phyloP scores from a whole-genome alignment of 2,888 invertebrate genomes.

The Eilema depressum region DNA sequence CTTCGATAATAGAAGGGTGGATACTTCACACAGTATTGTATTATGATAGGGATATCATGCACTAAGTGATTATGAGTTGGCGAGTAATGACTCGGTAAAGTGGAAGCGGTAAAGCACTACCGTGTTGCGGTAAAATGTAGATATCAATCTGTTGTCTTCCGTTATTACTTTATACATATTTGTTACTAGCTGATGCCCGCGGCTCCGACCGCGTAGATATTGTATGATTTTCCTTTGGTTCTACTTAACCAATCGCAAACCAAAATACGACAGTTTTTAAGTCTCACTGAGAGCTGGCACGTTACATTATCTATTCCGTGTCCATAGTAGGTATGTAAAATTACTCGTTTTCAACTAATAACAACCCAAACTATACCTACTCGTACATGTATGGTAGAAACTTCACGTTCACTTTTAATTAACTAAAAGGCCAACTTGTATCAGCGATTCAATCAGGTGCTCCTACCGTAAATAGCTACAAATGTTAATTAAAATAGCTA shows the following conservation, averaged over 20 bases:
- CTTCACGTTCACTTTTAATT: constrained; percentile 38
- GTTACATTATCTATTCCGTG: too few species aligned
- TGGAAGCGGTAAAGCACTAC: constrained; percentile 33
- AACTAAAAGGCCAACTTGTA: constrained; percentile 37
- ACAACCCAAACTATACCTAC: too few species aligned
- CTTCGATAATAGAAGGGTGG: constrained; percentile 19
- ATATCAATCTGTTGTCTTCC: constrained; percentile 45
- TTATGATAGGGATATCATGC: constrained; percentile 35
- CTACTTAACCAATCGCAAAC: too few species aligned
- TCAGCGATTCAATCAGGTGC: constrained; percentile 31
- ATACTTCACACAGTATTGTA: constrained; percentile 34
- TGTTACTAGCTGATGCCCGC: not conserved
- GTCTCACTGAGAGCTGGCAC: not conserved
- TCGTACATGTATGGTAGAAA: constrained; percentile 3
- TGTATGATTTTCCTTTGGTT: not conserved
- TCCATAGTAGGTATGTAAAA: not conserved
- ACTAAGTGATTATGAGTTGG: constrained; percentile 16
- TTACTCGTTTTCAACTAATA: constrained; percentile 11
- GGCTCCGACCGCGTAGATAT: too few species aligned
- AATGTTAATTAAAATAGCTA: constrained; percentile 30
- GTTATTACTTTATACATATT: constrained; percentile 27
- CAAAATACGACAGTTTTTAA: too few species aligned
- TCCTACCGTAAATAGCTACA: constrained; percentile 27
- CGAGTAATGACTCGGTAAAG: constrained; percentile 34
- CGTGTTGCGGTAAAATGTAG: constrained; percentile 30